Base-by-base conservation (phyloP, 2,113 vertebrate genomes). In the Myotis davidii region DNA sequence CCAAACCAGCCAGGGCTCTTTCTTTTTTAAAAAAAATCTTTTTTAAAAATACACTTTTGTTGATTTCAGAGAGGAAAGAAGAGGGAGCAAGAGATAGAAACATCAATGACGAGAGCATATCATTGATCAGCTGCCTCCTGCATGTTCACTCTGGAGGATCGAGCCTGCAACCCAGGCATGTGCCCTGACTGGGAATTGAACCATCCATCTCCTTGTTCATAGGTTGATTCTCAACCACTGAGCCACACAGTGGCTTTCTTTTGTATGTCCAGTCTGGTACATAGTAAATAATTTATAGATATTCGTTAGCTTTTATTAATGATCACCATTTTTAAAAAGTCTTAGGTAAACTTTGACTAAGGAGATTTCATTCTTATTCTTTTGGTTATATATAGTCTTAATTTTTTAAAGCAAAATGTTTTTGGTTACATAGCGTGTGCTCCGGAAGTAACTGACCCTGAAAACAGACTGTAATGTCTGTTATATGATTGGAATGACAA, bases 401-500 rank as follows among this genome's bases (percentile, higher is more conserved):
- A 23, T 84, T 86, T 86, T 85, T 89, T 79, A 92, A 65, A 92
- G 29, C 39, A 65, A 59, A 25, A 5, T 54, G 18, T 16, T 94
- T 96, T 95, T 83, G 9, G 29, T 78, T 94, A 45, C 16, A 20
- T 32, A 83, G 48, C 37, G 74, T 85, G 16, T 76, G 52, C 95
- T 95, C 84, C 82, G 23, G 59, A 93, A 91, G 81, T 82, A 73
- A 77, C n/a, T 95, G 88, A 97, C 67, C 84, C 52, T 1, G 6
- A 79, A 85, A 88, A 90, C 23, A 84, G 70, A 84, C 59, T 65
- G 14, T 65, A 39, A 37, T 88, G 88, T 94, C 48, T 96, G 0
- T 85, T 94, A 56, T 74, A 67, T 74, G 34, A 48, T 84, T 88
- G 91, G 94, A 91, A 84, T 91, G 88, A 45, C 94, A 88, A 59